Evolutionary conservation across 2,113 vertebrate genomes (phyloP).

Genomic region (Menidia beryllina): DNA sequence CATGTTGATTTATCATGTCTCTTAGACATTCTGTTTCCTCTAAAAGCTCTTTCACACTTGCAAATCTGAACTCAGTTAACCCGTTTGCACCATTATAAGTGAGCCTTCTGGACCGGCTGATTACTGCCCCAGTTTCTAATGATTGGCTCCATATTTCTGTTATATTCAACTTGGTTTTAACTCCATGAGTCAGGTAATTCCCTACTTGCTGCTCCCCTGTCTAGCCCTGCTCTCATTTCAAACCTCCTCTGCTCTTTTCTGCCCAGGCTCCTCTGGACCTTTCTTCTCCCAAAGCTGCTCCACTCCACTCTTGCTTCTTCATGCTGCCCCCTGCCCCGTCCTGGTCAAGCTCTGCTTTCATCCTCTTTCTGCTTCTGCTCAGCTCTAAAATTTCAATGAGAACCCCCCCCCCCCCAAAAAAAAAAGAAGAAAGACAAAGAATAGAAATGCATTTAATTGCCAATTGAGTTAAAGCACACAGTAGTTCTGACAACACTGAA

Average conservation of each 20-base stretch:
- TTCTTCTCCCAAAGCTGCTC: background rate
- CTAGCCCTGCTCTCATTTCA: background rate
- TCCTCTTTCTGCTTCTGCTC: background rate
- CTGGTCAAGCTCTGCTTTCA: background rate
- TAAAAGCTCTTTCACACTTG: background rate
- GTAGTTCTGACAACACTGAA: constrained; percentile 11
- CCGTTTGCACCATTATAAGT: background rate
- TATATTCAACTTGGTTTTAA: constrained; percentile 6
- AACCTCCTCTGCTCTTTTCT: background rate
- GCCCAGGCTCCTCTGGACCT: background rate
- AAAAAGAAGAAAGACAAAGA: background rate
- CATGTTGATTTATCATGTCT: background rate
- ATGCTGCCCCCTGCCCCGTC: background rate
- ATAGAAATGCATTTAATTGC: too few relatives aligned
- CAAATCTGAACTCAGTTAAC: background rate
- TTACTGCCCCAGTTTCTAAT: background rate
- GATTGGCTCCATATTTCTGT: background rate
- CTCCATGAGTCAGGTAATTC: constrained; percentile 1
- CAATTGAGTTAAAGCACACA: constrained; percentile 15
- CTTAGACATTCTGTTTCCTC: background rate
- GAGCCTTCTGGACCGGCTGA: background rate
- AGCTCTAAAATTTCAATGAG: constrained; percentile 10
- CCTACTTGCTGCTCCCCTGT: background rate
- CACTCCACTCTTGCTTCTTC: background rate
- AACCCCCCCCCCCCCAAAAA: background rate